Base-by-base conservation (phyloP, 2,113 vertebrate genomes). In the Octodon degus region DNA sequence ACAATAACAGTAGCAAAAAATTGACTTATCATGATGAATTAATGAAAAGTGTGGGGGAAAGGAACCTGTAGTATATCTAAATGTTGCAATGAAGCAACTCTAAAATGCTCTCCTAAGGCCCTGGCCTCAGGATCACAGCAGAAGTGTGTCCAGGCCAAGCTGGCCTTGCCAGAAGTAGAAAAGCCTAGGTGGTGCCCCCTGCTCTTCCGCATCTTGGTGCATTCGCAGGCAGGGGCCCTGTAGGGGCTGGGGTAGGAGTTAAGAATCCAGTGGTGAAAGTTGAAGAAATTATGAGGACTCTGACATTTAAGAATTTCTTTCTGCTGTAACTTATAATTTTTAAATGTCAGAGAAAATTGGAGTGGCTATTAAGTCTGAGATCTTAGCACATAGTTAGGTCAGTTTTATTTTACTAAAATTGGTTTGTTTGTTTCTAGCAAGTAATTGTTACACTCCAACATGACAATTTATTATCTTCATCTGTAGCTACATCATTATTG, bases 341-440 rank as follows among this genome's bases (percentile, higher is more conserved):
- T 97, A 98, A 98, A 98, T 98, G 97, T 97, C 97, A 98, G 96
- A 96, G 93, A 96, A 91, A 97, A 97, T 95, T 97, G 97, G 88
- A 97, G 92, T 88, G 92, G 95, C 95, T 96, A 82, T 97, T 97
- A 98, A 97, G 89, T 95, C 92, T 88, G 90, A 96, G 92, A 95
- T 93, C 82, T 94, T 82, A 96, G 96, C 62, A 83, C 85, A 94
- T 58, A 76, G 80, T 94, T 97, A 96, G 92, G 96, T 97, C 88
- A 93, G 77, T 97, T 97, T 97, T 97, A 94, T 96, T 96, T 97
- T 96, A 96, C 93, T 90, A 94, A 96, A 96, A 97, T 88, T 81
- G 80, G 81, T 90, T 94, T 96, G 93, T 95, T 97, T 98, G 90
- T 96, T 86, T 94, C 89, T 94, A 70, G 72, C 16, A 86, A 63